Evolutionary conservation across 1,140 invertebrate species (phyloP).

Genomic region (Leptinotarsa texana): DNA sequence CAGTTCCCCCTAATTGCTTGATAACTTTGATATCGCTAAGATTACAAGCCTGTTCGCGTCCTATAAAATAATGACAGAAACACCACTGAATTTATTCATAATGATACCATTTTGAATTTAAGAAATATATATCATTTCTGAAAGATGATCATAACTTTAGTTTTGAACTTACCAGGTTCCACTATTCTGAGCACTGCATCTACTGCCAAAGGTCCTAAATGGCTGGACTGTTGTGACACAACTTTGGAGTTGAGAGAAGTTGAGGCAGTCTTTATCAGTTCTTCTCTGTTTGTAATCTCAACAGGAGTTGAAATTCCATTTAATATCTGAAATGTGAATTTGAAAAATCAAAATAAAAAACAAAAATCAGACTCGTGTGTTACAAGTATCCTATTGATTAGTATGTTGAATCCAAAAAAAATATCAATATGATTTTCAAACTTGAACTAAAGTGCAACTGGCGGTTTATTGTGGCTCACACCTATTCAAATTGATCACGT

Average conservation of each 20-base stretch:
- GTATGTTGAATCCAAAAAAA: neutral
- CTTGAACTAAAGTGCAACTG: too few species aligned
- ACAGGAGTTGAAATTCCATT: conserved; percentile 85
- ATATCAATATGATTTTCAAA: neutral
- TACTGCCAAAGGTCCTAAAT: conserved; percentile 95
- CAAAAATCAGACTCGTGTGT: conserved; percentile 22
- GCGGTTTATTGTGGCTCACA: too few species aligned
- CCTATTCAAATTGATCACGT: too few species aligned
- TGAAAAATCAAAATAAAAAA: conserved; percentile 7
- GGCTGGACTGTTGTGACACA: conserved; percentile 94
- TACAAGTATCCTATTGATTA: neutral
- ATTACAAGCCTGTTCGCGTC: conserved; percentile 66
- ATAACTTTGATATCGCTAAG: conserved; percentile 93
- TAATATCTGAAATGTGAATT: conserved; percentile 65
- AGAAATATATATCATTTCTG: too few species aligned
- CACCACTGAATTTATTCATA: neutral
- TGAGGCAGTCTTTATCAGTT: conserved; percentile 90
- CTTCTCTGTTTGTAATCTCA: conserved; percentile 84
- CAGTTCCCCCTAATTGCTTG: conserved; percentile 94
- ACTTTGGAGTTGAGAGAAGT: conserved; percentile 99
- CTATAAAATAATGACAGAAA: conserved; percentile 42
- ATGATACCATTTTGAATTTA: too few species aligned
- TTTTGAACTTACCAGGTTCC: conserved; percentile 51
- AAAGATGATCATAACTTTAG: too few species aligned
- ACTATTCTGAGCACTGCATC: conserved; percentile 91